Evolutionary conservation across 2,888 invertebrate species (phyloP).

Genomic region (Chaetoderma sp.): DNA sequence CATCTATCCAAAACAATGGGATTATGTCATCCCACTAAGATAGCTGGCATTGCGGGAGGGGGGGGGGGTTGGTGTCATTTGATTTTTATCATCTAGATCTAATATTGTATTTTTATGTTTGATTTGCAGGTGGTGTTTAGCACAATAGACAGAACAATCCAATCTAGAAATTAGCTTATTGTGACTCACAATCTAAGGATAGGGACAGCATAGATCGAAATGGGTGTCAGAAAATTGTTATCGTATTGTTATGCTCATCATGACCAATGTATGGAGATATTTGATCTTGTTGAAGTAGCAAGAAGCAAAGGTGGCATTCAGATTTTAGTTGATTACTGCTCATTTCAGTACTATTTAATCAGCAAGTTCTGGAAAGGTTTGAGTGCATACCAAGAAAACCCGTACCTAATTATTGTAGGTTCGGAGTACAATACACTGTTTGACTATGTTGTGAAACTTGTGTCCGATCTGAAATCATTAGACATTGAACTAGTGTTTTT

Average conservation of each 20-base stretch:
- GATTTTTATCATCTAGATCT: too few species aligned
- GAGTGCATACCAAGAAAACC: conserved; percentile 41
- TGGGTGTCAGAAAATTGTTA: conserved; percentile 59
- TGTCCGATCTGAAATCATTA: conserved; percentile 49
- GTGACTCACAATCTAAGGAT: too few species aligned
- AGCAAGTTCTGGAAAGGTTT: conserved; percentile 52
- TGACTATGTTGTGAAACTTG: conserved; percentile 49
- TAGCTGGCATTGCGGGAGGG: too few species aligned
- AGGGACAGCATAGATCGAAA: too few species aligned
- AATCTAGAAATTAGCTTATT: too few species aligned
- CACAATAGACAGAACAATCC: too few species aligned
- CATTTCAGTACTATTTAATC: conserved; percentile 54
- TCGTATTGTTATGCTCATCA: conserved; percentile 44
- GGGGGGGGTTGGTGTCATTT: too few species aligned
- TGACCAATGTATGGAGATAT: conserved; percentile 46
- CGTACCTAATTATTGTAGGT: conserved; percentile 53
- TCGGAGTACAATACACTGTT: conserved; percentile 59
- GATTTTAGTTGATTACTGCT: conserved; percentile 62
- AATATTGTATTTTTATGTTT: too few species aligned
- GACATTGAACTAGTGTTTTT: conserved; percentile 60
- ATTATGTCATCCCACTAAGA: too few species aligned
- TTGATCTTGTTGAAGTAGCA: conserved; percentile 58
- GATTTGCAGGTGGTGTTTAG: too few species aligned
- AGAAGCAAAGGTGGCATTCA: conserved; percentile 50
- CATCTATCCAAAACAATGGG: too few species aligned